phyloP scores from a whole-genome alignment of 2,113 vertebrate species.

The Smithornis capensis region DNA sequence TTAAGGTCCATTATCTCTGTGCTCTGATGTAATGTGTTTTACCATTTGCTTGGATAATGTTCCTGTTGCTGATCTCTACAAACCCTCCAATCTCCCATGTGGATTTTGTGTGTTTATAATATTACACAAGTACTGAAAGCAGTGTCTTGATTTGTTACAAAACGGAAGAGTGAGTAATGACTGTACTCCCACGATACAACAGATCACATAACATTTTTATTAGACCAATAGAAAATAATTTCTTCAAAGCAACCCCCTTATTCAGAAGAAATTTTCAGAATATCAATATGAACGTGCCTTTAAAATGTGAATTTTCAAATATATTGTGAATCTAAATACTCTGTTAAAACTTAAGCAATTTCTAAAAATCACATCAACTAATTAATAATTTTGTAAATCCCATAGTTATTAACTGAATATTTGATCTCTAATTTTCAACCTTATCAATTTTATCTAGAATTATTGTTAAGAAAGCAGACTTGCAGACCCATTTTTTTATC shows the following conservation, averaged over 20 bases:
- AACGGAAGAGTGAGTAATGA: background rate
- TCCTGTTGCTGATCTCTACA: background rate
- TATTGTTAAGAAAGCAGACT: background rate
- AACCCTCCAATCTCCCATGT: background rate
- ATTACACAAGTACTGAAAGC: background rate
- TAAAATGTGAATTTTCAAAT: background rate
- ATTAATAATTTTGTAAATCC: background rate
- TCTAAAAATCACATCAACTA: background rate
- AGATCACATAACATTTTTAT: conserved; percentile 33
- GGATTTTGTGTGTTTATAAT: conserved; percentile 1
- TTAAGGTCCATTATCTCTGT: background rate
- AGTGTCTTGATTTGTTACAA: conserved; percentile 4
- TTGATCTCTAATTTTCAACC: fast-evolving
- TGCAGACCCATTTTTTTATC: background rate
- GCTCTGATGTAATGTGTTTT: background rate
- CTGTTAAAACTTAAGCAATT: background rate
- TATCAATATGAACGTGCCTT: background rate
- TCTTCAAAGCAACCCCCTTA: background rate
- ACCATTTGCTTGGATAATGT: background rate
- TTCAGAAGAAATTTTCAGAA: background rate
- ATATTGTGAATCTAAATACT: background rate
- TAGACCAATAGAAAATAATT: conserved; percentile 12
- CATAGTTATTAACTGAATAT: background rate
- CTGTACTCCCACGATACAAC: background rate
- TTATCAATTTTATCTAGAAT: background rate